Base-by-base conservation (phyloP, 2,797 vertebrate genomes). In the Microcaecilia unicolor region DNA sequence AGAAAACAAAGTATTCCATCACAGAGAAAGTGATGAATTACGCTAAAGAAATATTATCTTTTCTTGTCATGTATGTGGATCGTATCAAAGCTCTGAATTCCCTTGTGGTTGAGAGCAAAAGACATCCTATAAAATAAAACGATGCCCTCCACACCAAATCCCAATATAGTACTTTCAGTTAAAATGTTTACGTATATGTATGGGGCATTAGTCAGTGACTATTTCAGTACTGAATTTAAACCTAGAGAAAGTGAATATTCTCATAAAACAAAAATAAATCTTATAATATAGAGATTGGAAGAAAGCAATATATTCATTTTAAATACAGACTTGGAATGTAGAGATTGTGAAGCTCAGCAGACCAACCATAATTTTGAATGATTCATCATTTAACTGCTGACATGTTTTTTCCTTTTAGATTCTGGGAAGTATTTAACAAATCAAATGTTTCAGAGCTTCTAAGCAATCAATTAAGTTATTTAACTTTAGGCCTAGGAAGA, bases 1-100 rank as follows among this genome's bases (percentile, higher is more conserved):
- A 67, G n/a, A n/a, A 71, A 67, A 65, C 35, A 48, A 65, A 51
- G 41, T 25, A 64, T 72, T 77, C 51, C 59, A 70, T 77, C 68
- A 73, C 51, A 48, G 2, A 43, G 51, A 60, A 62, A 39, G 46
- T 72, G 67, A 76, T 72, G 64, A 70, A 78, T 74, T 70, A 51
- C 63, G 24, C 18, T 58, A 51, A 51, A 59, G 35, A 37, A 32
- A 15, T 20, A 29, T 34, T 46, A 45, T 66, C 44, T 42, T 65
- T 66, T 45, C 46, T 57, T 62, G 43, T 42, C 54, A 42, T 51
- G 30, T 67, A 45, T 49, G 42, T 46, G 41, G 48, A 53, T 54
- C 54, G 26, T 51, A 61, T 24, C 27, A 47, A 34, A 63, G 32
- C 51, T 15, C 29, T 45, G 28, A 33, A 40, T 51, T 62, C 58